Evolutionary conservation across 2,113 vertebrate species (phyloP), one percentile per base, ranked within the genome.

Genomic region (Boleophthalmus pectinirostris): DNA sequence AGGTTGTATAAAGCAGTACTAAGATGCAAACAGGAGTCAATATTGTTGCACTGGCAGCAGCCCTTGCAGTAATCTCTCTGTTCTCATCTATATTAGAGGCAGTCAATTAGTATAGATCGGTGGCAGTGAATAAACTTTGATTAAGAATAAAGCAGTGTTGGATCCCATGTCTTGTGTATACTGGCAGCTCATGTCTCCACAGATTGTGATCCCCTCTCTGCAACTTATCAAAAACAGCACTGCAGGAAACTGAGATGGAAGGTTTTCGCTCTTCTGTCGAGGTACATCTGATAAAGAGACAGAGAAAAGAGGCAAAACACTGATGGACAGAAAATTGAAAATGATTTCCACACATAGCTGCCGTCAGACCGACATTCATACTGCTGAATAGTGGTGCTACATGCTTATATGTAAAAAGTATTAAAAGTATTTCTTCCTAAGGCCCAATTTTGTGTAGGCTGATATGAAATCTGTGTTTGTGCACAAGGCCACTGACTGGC

Each of bases 101-200:
- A 79, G 73, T 78, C 43, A 79, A 69, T 83, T 80, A 70, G 74
- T 75, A 69, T 72, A 74, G 81, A 84, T 58, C 75, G 53, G 38
- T 66, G 60, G 24, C 61, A 70, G 71, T 66, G 43, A 83, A 74
- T 69, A 74, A 77, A 80, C 73, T 76, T 69, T 81, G 75, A 84
- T 84, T 61, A 69, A 75, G 72, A 80, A 72, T 60, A 67, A 71
- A 85, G 75, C 79, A 80, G 8, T 21, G 64, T 70, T 72, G 46
- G 61, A 78, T 79, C 43, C 66, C 14, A 57, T 79, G 72, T 73
- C 61, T 12, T 78, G 45, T 67, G 78, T 82, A 82, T 76, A 78
- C 83, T 76, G 72, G 53, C 68, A 81, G 74, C 13, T 46, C 66
- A 68, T 74, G 75, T 69, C 72, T 46, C 71, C 67, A 72, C 56